Evolutionary conservation across 2,888 invertebrate genomes (phyloP).

Genomic region (Ophraella communa): DNA sequence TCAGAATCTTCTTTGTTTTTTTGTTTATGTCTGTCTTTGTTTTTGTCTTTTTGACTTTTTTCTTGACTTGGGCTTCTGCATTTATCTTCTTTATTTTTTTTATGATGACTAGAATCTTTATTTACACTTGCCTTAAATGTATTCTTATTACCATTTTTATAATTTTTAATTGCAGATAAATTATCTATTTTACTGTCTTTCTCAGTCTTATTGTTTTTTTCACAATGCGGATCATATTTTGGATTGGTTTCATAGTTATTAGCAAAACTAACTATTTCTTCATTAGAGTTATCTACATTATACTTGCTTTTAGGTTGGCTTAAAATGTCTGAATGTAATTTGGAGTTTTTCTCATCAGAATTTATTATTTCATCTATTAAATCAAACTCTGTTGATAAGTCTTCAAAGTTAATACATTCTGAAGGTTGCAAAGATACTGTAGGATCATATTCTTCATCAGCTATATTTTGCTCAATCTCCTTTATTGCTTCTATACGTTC

Average conservation of each 20-base stretch:
- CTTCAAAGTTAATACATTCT: slow-evolving; percentile 53
- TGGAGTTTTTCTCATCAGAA: slow-evolving; percentile 30
- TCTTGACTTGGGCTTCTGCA: slow-evolving; percentile 43
- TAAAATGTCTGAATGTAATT: slow-evolving; percentile 23
- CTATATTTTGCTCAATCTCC: slow-evolving; percentile 48
- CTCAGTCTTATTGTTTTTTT: slow-evolving; percentile 12
- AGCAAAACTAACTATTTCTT: slow-evolving; percentile 3
- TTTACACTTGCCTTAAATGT: slow-evolving; percentile 31
- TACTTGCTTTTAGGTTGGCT: too few species aligned
- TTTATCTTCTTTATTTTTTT: slow-evolving; percentile 40
- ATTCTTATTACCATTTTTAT: not conserved
- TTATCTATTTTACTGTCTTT: slow-evolving; percentile 42
- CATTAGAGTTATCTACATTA: slow-evolving; percentile 16
- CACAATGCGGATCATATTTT: slow-evolving; percentile 5
- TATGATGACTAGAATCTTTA: slow-evolving; percentile 25
- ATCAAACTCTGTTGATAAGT: slow-evolving; percentile 57
- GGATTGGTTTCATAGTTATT: slow-evolving; percentile 32
- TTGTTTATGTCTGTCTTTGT: slow-evolving; percentile 28
- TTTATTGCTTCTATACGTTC: slow-evolving; percentile 43
- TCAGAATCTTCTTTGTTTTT: slow-evolving; percentile 22
- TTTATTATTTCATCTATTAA: slow-evolving; percentile 59
- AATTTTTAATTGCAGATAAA: slow-evolving; percentile 40
- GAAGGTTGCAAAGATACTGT: slow-evolving; percentile 38
- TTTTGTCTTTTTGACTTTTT: slow-evolving; percentile 20
- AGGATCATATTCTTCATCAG: slow-evolving; percentile 50